Percentiles rank a stretch among this genome's conserved stretches.
phyloP scores from a whole-genome alignment of 2,113 vertebrate species.

The Copsychus sechellarum region DNA sequence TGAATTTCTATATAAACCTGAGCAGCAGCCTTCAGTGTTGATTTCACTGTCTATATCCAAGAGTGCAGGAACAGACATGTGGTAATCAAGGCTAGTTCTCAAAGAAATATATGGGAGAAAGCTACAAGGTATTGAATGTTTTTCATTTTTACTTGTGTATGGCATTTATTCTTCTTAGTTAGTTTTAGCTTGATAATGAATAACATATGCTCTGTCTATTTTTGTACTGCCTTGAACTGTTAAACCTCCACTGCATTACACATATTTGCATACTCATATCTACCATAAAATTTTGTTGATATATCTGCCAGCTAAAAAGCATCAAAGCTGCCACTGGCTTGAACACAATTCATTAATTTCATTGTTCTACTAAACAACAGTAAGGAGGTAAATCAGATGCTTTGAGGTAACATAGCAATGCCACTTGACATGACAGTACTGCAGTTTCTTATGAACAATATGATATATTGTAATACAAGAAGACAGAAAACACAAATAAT shows the following conservation, averaged over 20 bases:
- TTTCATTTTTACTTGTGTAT: background rate
- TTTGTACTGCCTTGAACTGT: background rate
- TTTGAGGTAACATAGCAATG: background rate
- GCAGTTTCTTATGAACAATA: background rate
- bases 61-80: background rate
- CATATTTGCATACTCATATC: background rate
- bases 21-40: background rate
- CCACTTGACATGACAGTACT: conserved; percentile 4
- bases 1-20: background rate
- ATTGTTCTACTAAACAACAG: background rate
- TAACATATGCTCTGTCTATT: background rate
- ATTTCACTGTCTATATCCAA: background rate
- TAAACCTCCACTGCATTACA: background rate
- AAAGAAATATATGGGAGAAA: background rate
- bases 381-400: conserved; percentile 30
- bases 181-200: background rate
- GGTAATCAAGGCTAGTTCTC: background rate
- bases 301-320: background rate
- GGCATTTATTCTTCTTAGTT: background rate
- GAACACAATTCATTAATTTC: conserved; percentile 35
- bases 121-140: background rate
- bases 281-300: background rate
- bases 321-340: background rate
- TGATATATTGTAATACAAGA: conserved; percentile 19
- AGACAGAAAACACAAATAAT: conserved; percentile 47